Base-by-base conservation (phyloP, 2,113 vertebrate genomes). In the Hippoglossus stenolepis region DNA sequence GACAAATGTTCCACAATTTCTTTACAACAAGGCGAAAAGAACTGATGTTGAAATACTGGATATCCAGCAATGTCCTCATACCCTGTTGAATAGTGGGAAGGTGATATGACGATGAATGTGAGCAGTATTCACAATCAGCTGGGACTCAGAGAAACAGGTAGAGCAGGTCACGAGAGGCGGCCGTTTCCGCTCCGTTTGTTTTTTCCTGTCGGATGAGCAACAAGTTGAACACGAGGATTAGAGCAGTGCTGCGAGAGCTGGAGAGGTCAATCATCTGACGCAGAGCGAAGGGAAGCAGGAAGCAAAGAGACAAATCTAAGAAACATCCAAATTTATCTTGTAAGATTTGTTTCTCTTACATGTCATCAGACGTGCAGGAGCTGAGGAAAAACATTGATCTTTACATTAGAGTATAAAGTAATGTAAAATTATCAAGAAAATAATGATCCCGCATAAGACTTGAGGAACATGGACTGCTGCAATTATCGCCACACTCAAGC, bases 141-240 rank as follows among this genome's bases (percentile, higher is more conserved):
- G 24, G 13, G 47, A 77, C 28, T 31, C 5, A 31, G 69, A 62
- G 62, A 75, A 84, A 63, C 77, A 70, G 73, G 76, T 85, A 77
- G 65, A 77, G 70, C 79, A 73, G 74, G 79, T 66, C 74, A 79
- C 1, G 18, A 64, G 75, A 60, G 53, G 62, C 49, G 14, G 47
- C 71, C 68, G 75, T 79, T 86, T 87, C 82, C 70, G 12, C 82
- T 79, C 23, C 1, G 0, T 89, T 69, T 88, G 82, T 88, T 90
- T 91, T 91, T 90, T 87, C 89, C 88, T 91, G 80, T 85, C 85
- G 59, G 82, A 85, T 65, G 75, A 69, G 67, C 49, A 83, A 51
- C 73, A 77, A 38, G 81, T 83, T 82, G 76, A 57, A 45, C 53
- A 65, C 20, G 5, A 73, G 73, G 70, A 61, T 74, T 23, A 66